Evolutionary conservation across 1,140 invertebrate species (phyloP), one percentile per base, ranked within the genome.

Genomic region (Leptopilina boulardi): DNA sequence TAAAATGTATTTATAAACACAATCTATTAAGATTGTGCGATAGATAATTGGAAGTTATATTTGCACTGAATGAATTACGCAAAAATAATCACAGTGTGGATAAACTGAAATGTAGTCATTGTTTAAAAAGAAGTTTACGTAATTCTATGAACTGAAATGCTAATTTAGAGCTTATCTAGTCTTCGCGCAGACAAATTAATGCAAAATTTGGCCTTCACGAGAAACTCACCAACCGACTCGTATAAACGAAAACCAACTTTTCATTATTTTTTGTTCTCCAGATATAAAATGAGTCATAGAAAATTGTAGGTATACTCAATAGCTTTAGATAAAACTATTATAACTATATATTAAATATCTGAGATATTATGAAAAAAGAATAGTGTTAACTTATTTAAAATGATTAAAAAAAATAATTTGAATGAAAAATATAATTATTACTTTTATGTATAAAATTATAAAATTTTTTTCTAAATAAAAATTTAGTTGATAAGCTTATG

Each of bases 131-230:
- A 4, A 30, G 1, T 23, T 66, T 66, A 23, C 56, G 56, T 66
- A 23, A 66, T 66, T 30, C 23, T 66, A 8, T 26, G 15, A 66
- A 66, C 56, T 15, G 3, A 59, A 66, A 66, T 66, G 56, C 26
- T 66, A 66, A 66, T 66, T 66, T 66, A 66, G 11, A 26, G 21
- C 23, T 66, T 66, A 66, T 66, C 56, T 66, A 66, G 23, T 66
- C 11, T 23, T 11, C n/a, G n/a, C n/a, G n/a, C 56, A 66, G 56
- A 66, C 56, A 66, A 26, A 66, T 66, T 30, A 66, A 66, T 66
- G 56, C 56, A 66, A 66, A 66, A 66, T 66, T 13, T 30, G 56
- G 1, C 56, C 56, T 66, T 66, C 23, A n/a, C 15, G 23, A 30
- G 56, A 30, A 66, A 66, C 23, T 66, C 13, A 6, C 41, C 3